phyloP scores from a whole-genome alignment of 1,140 invertebrate species.

The Papilio polytes region DNA sequence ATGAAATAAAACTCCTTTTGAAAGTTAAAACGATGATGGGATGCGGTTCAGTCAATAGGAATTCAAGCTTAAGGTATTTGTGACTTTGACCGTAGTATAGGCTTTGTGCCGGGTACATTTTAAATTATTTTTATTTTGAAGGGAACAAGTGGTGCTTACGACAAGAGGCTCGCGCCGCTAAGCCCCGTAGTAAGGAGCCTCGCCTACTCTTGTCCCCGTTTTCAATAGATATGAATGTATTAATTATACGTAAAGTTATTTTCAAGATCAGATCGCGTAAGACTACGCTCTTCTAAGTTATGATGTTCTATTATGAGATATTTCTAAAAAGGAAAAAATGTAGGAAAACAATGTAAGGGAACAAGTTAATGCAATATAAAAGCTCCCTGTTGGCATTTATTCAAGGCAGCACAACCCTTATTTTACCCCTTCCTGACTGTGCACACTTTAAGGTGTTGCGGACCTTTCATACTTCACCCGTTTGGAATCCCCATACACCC shows the following conservation, averaged over 20 bases:
- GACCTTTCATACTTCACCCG: neutral
- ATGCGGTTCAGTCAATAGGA: neutral
- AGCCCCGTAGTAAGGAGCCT: neutral
- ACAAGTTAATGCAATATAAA: neutral
- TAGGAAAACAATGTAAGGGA: neutral
- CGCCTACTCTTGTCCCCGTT: neutral
- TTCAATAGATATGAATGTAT: slow-evolving; percentile 8
- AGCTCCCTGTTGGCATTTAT: slow-evolving; percentile 4
- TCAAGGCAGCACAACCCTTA: neutral
- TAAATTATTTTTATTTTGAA: slow-evolving; percentile 18
- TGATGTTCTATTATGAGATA: neutral
- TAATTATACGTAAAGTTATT: slow-evolving; percentile 3
- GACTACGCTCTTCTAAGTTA: neutral
- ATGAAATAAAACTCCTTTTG: neutral
- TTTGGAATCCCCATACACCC: neutral
- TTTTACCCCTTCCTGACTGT: neutral
- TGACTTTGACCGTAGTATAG: neutral
- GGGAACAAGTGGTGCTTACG: neutral
- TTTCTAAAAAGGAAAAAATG: too few relatives aligned
- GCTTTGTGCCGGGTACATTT: neutral
- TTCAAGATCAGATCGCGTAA: neutral
- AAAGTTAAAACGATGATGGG: neutral
- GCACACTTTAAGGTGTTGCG: neutral
- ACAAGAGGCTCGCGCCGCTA: slow-evolving; percentile 7
- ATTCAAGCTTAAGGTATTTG: neutral